phyloP scores from a whole-genome alignment of 2,797 vertebrate species.

The Chelon auratus region DNA sequence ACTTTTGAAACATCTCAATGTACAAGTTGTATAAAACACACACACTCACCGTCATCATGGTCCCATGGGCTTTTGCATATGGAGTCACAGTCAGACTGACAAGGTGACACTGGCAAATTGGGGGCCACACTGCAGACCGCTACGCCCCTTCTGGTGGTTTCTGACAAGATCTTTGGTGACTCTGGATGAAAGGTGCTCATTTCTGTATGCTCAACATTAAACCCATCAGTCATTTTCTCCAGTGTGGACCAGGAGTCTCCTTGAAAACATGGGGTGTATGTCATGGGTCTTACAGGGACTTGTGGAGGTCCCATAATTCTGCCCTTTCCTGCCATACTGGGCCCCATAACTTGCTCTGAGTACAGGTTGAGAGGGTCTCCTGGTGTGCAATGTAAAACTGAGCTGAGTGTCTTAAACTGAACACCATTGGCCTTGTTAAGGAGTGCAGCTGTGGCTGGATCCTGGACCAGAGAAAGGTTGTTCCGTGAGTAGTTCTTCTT shows the following conservation, averaged over 20 bases:
- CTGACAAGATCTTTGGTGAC: constrained; percentile 90
- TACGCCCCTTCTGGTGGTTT: constrained; percentile 89
- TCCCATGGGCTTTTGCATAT: constrained; percentile 94
- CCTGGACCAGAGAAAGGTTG: constrained; percentile 94
- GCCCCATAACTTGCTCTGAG: constrained; percentile 85
- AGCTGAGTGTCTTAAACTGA: constrained; percentile 87
- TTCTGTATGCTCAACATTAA: constrained; percentile 90
- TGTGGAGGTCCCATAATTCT: constrained; percentile 88
- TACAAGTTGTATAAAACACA: not conserved
- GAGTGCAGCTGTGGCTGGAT: constrained; percentile 93
- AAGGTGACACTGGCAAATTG: constrained; percentile 92
- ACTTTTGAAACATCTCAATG: too few species aligned
- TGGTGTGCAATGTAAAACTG: constrained; percentile 79
- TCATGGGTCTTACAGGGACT: constrained; percentile 95
- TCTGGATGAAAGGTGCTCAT: constrained; percentile 97
- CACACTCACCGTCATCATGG: constrained; percentile 87
- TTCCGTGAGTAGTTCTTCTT: constrained; percentile 95
- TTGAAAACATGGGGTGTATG: constrained; percentile 96
- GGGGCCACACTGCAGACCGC: constrained; percentile 98
- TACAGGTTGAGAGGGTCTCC: constrained; percentile 93
- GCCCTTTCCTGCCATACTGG: constrained; percentile 44
- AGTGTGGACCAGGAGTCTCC: constrained; percentile 90
- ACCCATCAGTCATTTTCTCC: constrained; percentile 91
- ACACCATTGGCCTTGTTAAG: constrained; percentile 95
- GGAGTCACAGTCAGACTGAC: constrained; percentile 94